Percentiles rank a stretch among this genome's conserved stretches.
Evolutionary conservation across 2,113 vertebrate species (phyloP).

Genomic region (Syngnathus scovelli): DNA sequence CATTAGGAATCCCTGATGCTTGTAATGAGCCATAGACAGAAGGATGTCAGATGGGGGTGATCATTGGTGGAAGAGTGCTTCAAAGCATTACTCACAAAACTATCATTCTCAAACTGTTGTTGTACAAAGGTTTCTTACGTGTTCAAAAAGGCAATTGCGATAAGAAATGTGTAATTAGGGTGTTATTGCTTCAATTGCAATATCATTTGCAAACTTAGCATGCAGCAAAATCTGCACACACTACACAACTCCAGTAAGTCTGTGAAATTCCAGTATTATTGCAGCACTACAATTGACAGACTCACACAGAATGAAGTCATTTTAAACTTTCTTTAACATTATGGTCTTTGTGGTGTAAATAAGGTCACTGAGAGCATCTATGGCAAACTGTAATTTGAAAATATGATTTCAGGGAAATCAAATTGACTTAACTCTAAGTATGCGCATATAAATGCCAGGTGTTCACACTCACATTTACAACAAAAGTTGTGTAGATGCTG

Average conservation of each 20-base stretch:
- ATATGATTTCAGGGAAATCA: slow-evolving; percentile 55
- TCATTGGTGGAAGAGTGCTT: background rate
- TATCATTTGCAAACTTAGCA: background rate
- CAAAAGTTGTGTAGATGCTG: slow-evolving; percentile 53
- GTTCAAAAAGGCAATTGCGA: background rate
- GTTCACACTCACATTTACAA: slow-evolving; percentile 20
- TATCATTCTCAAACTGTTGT: slow-evolving; percentile 47
- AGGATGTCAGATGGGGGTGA: slow-evolving; percentile 22
- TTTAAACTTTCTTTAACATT: too few species aligned
- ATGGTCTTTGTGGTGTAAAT: background rate
- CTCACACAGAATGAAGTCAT: background rate
- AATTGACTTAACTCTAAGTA: slow-evolving; percentile 55
- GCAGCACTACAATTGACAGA: background rate
- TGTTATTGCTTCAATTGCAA: background rate
- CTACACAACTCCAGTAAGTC: background rate
- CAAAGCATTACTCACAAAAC: background rate
- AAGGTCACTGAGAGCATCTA: background rate
- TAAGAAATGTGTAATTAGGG: background rate
- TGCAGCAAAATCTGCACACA: background rate
- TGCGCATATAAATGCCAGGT: slow-evolving; percentile 15
- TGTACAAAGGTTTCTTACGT: slow-evolving; percentile 34
- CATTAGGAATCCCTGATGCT: slow-evolving; percentile 64
- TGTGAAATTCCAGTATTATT: background rate
- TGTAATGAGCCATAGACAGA: slow-evolving; percentile 61
- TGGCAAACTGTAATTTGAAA: slow-evolving; percentile 36